phyloP scores from a whole-genome alignment of 2,113 vertebrate species.

The Anthoscopus minutus region DNA sequence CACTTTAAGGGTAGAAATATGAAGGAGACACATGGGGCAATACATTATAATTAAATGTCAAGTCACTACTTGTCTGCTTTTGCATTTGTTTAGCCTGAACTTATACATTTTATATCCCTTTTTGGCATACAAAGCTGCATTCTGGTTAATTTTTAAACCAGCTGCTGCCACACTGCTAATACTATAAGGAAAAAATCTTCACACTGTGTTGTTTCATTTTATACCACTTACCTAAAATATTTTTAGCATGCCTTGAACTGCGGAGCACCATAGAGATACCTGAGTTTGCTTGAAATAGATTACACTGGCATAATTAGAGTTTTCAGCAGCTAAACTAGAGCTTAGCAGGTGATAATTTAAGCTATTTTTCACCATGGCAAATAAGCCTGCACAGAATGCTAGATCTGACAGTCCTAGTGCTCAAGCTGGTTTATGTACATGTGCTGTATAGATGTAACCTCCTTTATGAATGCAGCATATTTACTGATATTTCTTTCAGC shows the following conservation, averaged over 20 bases:
- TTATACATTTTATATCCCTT: not conserved
- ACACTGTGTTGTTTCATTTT: not conserved
- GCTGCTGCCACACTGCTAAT: not conserved
- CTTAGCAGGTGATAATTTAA: slow-evolving; percentile 41
- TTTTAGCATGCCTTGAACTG: not conserved
- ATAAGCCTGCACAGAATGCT: slow-evolving; percentile 11
- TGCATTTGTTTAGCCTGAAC: not conserved
- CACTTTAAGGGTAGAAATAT: not conserved
- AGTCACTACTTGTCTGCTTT: slow-evolving; percentile 3
- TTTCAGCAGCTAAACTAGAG: slow-evolving; percentile 21
- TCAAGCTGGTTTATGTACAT: not conserved
- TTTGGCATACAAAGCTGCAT: not conserved
- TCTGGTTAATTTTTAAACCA: slow-evolving; percentile 20
- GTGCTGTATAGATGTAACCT: not conserved
- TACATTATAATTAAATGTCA: not conserved
- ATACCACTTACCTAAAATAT: not conserved
- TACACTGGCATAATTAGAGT: slow-evolving; percentile 5
- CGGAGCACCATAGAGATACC: not conserved
- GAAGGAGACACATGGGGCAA: not conserved
- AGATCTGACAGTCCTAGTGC: not conserved
- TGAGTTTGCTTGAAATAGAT: not conserved
- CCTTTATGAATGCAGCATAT: not conserved
- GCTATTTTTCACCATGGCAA: slow-evolving; percentile 44
- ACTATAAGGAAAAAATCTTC: not conserved
- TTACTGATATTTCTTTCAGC: not conserved